Conservation (phyloP, 2,113 vertebrate species). For the Xiphophorus maculatus region DNA sequence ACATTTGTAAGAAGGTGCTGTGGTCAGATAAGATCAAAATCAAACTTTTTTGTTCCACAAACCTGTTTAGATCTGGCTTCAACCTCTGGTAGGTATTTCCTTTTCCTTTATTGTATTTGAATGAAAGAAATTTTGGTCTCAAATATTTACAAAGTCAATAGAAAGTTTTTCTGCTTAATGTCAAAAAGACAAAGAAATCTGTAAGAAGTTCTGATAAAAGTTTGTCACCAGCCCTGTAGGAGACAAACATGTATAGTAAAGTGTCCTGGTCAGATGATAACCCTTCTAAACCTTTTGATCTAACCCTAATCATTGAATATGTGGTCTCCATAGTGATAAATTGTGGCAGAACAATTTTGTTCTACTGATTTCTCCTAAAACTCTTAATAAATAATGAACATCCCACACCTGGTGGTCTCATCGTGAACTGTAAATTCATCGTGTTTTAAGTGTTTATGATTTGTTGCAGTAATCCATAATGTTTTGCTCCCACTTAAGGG, state of each 20-base stretch:
- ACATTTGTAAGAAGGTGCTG: no score
- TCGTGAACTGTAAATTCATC: constrained; percentile 35
- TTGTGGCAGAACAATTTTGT: not conserved
- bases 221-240: not conserved
- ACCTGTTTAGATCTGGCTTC: no score
- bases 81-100: not conserved
- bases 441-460: constrained; percentile 30
- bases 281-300: no score
- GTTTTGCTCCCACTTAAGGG: constrained; percentile 62
- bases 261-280: not conserved
- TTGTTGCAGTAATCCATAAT: constrained; percentile 38
- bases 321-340: not conserved
- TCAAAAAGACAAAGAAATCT: not conserved
- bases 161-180: not conserved
- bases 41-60: no score
- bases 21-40: no score
- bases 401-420: constrained; percentile 74
- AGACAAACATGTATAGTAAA: not conserved
- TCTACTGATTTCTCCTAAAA: not conserved
- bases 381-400: constrained; percentile 77
- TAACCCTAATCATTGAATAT: no score
- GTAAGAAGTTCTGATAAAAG: not conserved
- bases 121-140: not conserved
- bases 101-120: not conserved
- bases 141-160: not conserved